Base-by-base conservation (phyloP, 2,888 invertebrate genomes). In the Gisinianus flammeolus region DNA sequence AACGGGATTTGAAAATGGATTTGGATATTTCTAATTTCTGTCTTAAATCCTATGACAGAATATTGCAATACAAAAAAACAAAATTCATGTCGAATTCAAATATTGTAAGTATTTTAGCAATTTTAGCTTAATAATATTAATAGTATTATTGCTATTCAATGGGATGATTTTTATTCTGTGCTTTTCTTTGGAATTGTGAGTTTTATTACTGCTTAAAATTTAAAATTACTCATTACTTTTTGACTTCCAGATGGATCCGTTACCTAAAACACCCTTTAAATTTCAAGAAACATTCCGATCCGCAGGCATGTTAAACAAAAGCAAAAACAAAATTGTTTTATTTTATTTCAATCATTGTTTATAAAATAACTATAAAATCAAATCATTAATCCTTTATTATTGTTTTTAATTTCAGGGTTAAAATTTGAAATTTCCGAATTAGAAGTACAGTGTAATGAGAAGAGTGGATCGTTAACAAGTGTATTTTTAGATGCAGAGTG, bases 21-120 rank as follows among this genome's bases (percentile, higher is more conserved):
- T 76, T 85, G 56, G 85, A 85, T 54, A 82, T 85, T 26, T 80
- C 81, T 10, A 84, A 83, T 52, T 82, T 84, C 35, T 80, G 82
- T 33, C 72, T 84, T 2, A 81, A 81, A 28, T 84, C 85, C 0
- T 79, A 82, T 52, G 84, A 85, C 64, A 83, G 80, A 76, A 74
- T 79, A 71, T 67, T 85, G 58, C 80, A 83, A 66, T 85, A 84
- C 79, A 76, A 82, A n/a, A 85, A 85, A 70, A 81, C 83, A 0
- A 84, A 82, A 76, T 82, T 84, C 16, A 83, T 82, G 68, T 81
- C 82, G 24, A 83, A 78, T 54, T 82, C 84, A 62, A 69, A 80
- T 4, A 79, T 85, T 64, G 84, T 84, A 82, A 80, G 79, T 67
- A 31, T 6, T 26, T 52, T 67, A 58, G n/a, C 22, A 10, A 12